Base-by-base conservation (phyloP, 2,113 vertebrate species). In the Urocitellus parryii region DNA sequence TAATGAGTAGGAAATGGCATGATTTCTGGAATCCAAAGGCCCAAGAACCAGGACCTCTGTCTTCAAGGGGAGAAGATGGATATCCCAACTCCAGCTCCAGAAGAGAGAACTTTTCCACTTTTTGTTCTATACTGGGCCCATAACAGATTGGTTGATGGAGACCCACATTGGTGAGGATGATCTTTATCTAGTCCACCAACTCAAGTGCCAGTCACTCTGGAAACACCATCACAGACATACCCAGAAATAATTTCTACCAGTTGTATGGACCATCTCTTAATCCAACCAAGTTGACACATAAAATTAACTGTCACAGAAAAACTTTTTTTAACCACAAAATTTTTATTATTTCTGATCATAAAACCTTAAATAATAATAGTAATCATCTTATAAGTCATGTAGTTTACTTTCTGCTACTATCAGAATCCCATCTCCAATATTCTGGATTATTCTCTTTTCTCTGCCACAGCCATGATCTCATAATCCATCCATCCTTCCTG, bases 401-500 rank as follows among this genome's bases (percentile, higher is more conserved):
- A 34, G 4, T 37, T 97, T 53, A 7, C 2, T 96, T 85, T 9
- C 5, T 32, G 24, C 45, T 53, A 42, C 32, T 78, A 53, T 0
- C 0, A 32, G 22, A 76, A 56, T 56, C 73, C 76, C 24, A 79
- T 70, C 48, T 83, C n/a, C 20, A 85, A 39, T n/a, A 61, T 94
- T 56, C 8, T 65, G 37, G 37, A 45, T 37, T 58, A 76, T 68
- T 76, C 53, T 89, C 8, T 83, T 91, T 63, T 96, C 29, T 95
- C 56, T 89, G 4, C 34, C 58, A 80, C 8, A 81, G 8, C 25
- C 39, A 29, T 8, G 24, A 37, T 81, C 61, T 51, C 6, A 45
- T 14, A n/a, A n/a, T n/a, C n/a, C 58, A 58, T 39, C n/a, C 48
- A 45, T 20, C 8, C 12, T 89, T 82, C 37, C 34, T 81, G 83